Evolutionary conservation across 2,113 vertebrate genomes (phyloP).

Genomic region (Aplodontia rufa): DNA sequence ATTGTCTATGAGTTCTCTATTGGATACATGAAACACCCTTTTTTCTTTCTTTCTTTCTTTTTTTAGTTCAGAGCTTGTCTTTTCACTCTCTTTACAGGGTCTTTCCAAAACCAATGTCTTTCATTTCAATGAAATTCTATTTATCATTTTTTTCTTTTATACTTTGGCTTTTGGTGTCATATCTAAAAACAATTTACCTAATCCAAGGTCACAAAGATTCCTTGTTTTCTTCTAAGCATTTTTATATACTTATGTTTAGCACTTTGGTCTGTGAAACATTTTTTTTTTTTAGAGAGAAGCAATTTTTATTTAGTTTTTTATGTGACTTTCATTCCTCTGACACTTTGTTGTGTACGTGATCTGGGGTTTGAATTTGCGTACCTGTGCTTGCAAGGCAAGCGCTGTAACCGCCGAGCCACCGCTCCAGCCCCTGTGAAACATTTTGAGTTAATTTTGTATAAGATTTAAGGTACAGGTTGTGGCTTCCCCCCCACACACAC

Average conservation of each 20-base stretch:
- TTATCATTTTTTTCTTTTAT: background rate
- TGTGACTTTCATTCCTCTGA: too few species aligned
- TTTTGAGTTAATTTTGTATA: constrained; percentile 1
- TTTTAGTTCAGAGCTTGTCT: background rate
- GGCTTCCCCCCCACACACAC: too few species aligned
- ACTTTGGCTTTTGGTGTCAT: too few species aligned
- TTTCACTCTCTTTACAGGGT: background rate
- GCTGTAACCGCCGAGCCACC: too few species aligned
- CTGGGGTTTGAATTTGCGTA: too few species aligned
- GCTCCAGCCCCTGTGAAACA: too few species aligned
- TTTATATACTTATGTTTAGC: background rate
- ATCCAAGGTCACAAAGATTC: background rate
- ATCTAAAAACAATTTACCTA: background rate
- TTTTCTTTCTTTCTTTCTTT: too few species aligned
- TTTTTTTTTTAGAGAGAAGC: too few species aligned
- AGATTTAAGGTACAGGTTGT: background rate
- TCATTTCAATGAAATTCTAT: background rate
- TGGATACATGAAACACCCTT: background rate
- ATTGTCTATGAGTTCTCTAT: background rate
- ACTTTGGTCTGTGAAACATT: background rate
- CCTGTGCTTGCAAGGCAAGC: too few species aligned
- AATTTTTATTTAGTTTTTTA: too few species aligned
- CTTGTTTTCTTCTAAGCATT: background rate
- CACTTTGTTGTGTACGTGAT: too few species aligned
- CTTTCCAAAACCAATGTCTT: background rate